Evolutionary conservation across 53 echinoderm and acorn worm species (phyloP).

Genomic region (Zoroaster sp.): DNA sequence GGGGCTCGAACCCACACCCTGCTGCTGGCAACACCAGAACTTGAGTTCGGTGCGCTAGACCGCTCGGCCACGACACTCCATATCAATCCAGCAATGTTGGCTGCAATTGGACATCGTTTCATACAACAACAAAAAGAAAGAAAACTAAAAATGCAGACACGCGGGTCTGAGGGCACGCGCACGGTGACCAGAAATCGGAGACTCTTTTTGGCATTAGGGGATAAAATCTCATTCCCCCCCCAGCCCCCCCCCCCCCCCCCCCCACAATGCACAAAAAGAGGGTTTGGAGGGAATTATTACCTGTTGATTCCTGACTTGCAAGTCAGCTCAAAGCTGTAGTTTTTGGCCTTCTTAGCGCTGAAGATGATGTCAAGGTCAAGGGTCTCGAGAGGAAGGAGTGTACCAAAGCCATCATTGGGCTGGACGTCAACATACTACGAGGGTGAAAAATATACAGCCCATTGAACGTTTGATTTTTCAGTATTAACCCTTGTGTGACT

Average conservation of each 20-base stretch:
- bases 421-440: slow-evolving; percentile 91
- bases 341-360: slow-evolving; percentile 94
- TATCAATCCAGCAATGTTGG: no score
- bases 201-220: no score
- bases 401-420: slow-evolving; percentile 98
- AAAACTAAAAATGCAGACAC: no score
- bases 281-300: slow-evolving; percentile 14
- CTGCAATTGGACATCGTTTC: no score
- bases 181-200: no score
- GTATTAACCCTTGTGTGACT: no score
- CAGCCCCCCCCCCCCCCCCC: background rate
- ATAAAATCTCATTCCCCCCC: background rate
- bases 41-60: no score
- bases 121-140: no score
- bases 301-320: slow-evolving; percentile 99
- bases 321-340: slow-evolving; percentile 91
- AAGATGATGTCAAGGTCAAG: slow-evolving; percentile 91
- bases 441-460: background rate
- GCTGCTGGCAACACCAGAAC: no score
- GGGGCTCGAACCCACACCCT: no score
- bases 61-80: no score
- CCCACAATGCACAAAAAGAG: background rate
- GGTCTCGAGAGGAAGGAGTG: slow-evolving; percentile 88
- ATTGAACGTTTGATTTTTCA: no score
- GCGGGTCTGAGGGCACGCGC: background rate